Conservation (phyloP, 2,113 vertebrate species). For the Pungitius pungitius region DNA sequence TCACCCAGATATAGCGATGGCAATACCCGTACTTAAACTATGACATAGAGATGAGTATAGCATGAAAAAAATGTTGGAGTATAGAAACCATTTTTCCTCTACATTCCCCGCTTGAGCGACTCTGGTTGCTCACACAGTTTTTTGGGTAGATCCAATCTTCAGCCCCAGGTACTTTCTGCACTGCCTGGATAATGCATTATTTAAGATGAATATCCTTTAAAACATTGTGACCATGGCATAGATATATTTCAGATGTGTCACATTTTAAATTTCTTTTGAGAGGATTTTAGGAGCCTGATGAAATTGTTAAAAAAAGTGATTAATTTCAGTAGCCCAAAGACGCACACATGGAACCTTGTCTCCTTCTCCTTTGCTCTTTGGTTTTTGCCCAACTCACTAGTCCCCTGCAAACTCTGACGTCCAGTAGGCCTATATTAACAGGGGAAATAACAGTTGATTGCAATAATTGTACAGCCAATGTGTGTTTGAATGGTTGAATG, state of each 20-base stretch:
- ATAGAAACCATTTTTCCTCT: no score
- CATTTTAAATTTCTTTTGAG: background rate
- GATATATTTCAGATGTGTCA: no score
- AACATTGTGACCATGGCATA: background rate
- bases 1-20: no score
- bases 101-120: no score
- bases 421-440: background rate
- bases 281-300: background rate
- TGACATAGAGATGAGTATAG: no score
- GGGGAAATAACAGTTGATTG: background rate
- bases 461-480: background rate
- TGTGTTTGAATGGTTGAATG: background rate
- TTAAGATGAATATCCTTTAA: background rate
- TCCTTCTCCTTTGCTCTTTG: slow-evolving; percentile 4
- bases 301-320: background rate
- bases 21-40: no score
- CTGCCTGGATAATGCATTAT: background rate
- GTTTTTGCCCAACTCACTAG: slow-evolving; percentile 13
- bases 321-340: background rate
- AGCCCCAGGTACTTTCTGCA: no score
- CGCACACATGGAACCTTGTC: background rate
- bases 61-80: no score
- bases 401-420: no score
- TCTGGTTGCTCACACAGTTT: no score
- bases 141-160: no score